Base-by-base conservation (phyloP, 53 echinoderm and acorn worm genomes). In the Henricia sp. region DNA sequence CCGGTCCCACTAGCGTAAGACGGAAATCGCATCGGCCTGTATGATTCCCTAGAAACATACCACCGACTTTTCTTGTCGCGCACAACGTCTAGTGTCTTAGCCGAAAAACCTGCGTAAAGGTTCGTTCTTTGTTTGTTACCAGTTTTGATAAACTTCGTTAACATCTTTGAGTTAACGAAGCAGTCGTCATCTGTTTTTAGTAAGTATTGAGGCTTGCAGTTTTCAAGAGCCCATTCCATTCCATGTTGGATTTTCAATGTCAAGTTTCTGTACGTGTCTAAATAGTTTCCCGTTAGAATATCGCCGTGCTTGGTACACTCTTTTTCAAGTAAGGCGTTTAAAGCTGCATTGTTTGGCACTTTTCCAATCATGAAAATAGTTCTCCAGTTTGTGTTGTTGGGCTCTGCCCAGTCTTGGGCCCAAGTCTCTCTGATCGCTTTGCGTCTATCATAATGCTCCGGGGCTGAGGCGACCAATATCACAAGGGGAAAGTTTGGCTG, bases 111-210 rank as follows among this genome's bases (percentile, higher is more conserved):
- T 4, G 87, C 94, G 46, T 99, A 99, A 8, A 99, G 78, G 17
- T 71, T 82, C 5, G 91, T 84, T 21, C 34, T 80, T n/a, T 76
- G 76, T 30, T 76, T 77, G 64, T 99, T 90, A 57, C 86, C 68
- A 20, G 40, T 64, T 0, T 74, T 83, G 2, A 99, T 84, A 34
- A 88, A 92, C n/a, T 82, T 50, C 19, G 92, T 84, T 11, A 99
- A 42, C 2, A 84, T 66, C 63, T 87, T 85, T 24, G 92, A 86
- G 67, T 94, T 99, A 10, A 94, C 94, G 35, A 94, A 99, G 46
- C 94, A 92, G 70, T 99, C 92, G 35, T 97, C 99, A 26, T 92
- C 92, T 4, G 94, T 92, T 89, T 99, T 99, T 6, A 99, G 83
- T n/a, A 95, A 43, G 62, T 72, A 99, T 38, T 83, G 78, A 35